Evolutionary conservation across 2,888 invertebrate species (phyloP), one percentile per base, ranked within the genome.

Genomic region (Drosophila robusta): DNA sequence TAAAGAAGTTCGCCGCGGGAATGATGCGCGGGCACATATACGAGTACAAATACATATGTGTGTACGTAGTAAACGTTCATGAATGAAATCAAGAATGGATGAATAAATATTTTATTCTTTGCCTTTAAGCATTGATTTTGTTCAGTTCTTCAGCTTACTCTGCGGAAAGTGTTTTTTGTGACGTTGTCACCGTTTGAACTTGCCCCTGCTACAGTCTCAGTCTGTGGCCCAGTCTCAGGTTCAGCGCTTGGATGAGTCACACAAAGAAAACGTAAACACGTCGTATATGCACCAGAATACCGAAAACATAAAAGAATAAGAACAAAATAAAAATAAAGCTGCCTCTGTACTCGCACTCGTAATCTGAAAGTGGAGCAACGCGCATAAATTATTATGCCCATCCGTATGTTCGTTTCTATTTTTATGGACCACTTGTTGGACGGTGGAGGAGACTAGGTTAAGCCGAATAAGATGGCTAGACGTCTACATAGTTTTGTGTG

Each of bases 41-140:
- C 69, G 72, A 72, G 69, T 57, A 74, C 22, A 7, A 22, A 46
- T 47, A 50, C 9, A 34, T 26, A 22, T 26, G 14, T 44, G 11
- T 39, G 14, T 38, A n/a, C 47, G 52, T 44, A 76, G 72, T 66
- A 83, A 78, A 73, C 67, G 74, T 80, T 89, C 83, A 85, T 85
- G 88, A 86, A 85, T 87, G 80, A 88, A 85, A 85, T 80, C 87
- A 70, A 78, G 88, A 88, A 83, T 86, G 80, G 77, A 78, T 75
- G 82, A 85, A 80, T 80, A 83, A 83, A 85, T 87, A 87, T 85
- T 86, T 85, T 88, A 88, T 88, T 77, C 81, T 74, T 69, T 77
- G 73, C 78, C 73, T 86, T 84, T 83, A 75, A 87, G 80, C 75
- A 63, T 70, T 75, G 64, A 61, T 76, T 56, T 47, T 68, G 50